phyloP scores from a whole-genome alignment of 2,113 vertebrate species.

The Pungitius pungitius region DNA sequence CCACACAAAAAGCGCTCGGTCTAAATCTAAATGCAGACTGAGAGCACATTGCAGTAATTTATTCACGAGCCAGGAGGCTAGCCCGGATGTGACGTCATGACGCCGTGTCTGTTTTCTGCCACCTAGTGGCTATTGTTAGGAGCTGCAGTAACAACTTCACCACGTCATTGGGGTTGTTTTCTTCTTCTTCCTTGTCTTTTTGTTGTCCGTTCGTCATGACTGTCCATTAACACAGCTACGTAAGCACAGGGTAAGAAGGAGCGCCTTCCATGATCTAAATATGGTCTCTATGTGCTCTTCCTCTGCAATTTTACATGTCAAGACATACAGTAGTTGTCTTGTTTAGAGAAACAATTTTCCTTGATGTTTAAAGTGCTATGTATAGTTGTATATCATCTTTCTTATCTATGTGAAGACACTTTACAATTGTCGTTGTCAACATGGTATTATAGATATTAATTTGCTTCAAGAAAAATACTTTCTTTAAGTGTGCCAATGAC shows the following conservation, averaged over 20 bases:
- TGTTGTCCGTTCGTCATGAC: too few relatives aligned
- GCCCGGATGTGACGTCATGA: neutral
- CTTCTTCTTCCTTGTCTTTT: neutral
- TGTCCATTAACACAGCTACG: neutral
- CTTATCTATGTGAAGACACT: neutral
- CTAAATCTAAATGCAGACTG: neutral
- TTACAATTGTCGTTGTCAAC: neutral
- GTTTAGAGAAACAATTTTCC: neutral
- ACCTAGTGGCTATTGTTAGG: neutral
- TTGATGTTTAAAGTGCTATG: neutral
- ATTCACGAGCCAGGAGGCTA: too few relatives aligned
- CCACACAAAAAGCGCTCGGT: neutral
- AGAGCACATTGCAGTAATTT: neutral
- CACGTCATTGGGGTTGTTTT: neutral
- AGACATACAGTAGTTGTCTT: neutral
- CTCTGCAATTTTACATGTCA: neutral
- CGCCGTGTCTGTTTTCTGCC: neutral
- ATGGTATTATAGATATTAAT: too few relatives aligned
- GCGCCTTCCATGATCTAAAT: neutral
- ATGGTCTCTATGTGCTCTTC: neutral
- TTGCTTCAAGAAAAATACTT: too few relatives aligned
- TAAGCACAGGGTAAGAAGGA: neutral
- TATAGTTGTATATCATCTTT: neutral
- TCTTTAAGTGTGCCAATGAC: neutral
- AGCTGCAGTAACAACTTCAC: neutral